phyloP scores from a whole-genome alignment of 1,140 invertebrate species.

The Drosophila parabipectinata region DNA sequence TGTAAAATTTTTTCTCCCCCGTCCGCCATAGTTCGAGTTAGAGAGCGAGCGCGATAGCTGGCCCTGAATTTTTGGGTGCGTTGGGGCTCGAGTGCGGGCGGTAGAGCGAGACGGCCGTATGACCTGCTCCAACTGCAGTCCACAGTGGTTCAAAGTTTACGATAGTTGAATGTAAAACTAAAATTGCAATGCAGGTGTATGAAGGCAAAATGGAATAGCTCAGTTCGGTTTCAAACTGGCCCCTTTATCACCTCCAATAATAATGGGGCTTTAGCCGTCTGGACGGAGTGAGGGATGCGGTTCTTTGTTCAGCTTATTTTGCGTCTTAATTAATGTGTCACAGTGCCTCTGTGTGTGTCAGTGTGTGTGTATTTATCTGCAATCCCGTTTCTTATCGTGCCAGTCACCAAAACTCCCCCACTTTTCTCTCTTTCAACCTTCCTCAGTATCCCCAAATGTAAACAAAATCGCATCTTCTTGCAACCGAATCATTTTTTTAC shows the following conservation, averaged over 20 bases:
- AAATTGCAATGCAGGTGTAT: constrained; percentile 26
- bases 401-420: constrained; percentile 46
- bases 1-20: constrained; percentile 72
- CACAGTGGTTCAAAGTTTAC: constrained; percentile 55
- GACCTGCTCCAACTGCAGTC: constrained; percentile 58
- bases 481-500: not conserved
- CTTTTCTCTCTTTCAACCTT: constrained; percentile 8
- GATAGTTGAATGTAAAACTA: constrained; percentile 3
- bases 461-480: constrained; percentile 48
- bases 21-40: constrained; percentile 66
- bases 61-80: constrained; percentile 74
- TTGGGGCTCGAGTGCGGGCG: constrained; percentile 46
- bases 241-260: constrained; percentile 9
- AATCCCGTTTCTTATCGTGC: constrained; percentile 69
- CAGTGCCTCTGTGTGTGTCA: constrained; percentile 24
- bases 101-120: constrained; percentile 49
- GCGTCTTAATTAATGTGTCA: constrained; percentile 43
- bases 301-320: constrained; percentile 51
- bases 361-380: constrained; percentile 62
- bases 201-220: constrained; percentile 1
- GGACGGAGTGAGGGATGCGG: not conserved
- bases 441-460: constrained; percentile 50
- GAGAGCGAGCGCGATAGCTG: constrained; percentile 63
- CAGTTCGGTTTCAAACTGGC: not conserved
- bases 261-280: constrained; percentile 6